Evolutionary conservation across 2,888 invertebrate species (phyloP), one percentile per base, ranked within the genome.

Genomic region (Oligia latruncula): DNA sequence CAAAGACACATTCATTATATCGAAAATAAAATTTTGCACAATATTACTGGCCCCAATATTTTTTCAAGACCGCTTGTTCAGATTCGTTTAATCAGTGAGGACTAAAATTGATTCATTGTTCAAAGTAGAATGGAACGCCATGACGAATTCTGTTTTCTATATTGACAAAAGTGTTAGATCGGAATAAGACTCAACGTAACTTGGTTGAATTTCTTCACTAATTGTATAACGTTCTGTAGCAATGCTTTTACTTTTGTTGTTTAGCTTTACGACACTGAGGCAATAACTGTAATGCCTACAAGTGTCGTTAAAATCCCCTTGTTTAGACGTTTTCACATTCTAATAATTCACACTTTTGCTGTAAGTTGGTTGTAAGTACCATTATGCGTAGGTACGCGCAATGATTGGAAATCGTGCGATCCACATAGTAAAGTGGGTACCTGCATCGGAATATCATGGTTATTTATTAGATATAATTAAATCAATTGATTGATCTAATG

Each of bases 141-240:
- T 78, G 65, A 78, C 80, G 49, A 81, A 82, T 88, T 82, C 6
- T 65, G 52, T 82, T 80, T 84, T 81, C 70, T 80, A 77, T 81
- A 81, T 84, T 83, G 78, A 86, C 74, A 82, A 85, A 80, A 81
- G 82, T 82, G 76, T 75, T 79, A 80, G 84, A 80, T 85, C 80
- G 78, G 78, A 80, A 82, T 75, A 79, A 85, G 70, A 81, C 75
- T 84, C 78, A 87, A 89, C 87, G 90, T 91, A 92, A 91, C 88
- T 72, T 75, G 73, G 82, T 80, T 82, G 82, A 86, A 88, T 93
- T 93, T 91, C 93, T 88, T 89, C 90, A 93, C 76, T 92, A 93
- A 93, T 93, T 93, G 92, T 93, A 93, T 93, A 93, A 93, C 91
- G 71, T 87, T 88, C 91, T 91, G 87, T 90, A 82, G 87, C 86